These are phyloP conservation scores for Xestia ashworthii DNA, from an alignment of 2,888 invertebrate species.

Conservation along the genomic window DNA sequence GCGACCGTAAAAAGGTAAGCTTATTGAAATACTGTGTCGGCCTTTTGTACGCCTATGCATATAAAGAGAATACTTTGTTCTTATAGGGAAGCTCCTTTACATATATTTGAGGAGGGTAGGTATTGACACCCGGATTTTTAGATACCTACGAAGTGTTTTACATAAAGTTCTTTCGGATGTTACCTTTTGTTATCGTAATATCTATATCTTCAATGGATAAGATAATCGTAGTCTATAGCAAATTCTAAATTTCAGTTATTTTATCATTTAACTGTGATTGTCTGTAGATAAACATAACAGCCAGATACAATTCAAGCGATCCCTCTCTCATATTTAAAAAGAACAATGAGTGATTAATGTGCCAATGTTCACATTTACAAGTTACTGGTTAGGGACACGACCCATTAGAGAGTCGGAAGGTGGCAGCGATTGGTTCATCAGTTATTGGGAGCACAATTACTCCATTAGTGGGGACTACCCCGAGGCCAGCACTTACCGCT, in stretches of 20 bases:
- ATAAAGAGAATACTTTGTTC: slow-evolving; percentile 62
- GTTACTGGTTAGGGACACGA: slow-evolving; percentile 58
- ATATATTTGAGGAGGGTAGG: slow-evolving; percentile 39
- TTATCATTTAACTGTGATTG: slow-evolving; percentile 30
- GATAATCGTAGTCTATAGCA: slow-evolving; percentile 13
- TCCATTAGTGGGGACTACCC: slow-evolving; percentile 79
- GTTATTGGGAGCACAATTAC: slow-evolving; percentile 82
- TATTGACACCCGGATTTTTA: slow-evolving; percentile 29
- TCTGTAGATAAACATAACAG: slow-evolving; percentile 7
- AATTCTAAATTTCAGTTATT: slow-evolving; percentile 7
- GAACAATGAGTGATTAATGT: slow-evolving; percentile 30
- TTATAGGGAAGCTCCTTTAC: slow-evolving; percentile 30
- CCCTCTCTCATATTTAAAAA: slow-evolving; percentile 2
- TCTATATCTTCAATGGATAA: slow-evolving; percentile 15
- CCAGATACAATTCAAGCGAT: neutral
- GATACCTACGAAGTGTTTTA: slow-evolving; percentile 20
- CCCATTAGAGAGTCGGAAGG: slow-evolving; percentile 80
- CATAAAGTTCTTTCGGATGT: slow-evolving; percentile 21
- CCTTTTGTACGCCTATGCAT: slow-evolving; percentile 45
- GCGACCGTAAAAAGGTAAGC: slow-evolving; percentile 57
- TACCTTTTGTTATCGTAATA: neutral
- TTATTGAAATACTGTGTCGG: slow-evolving; percentile 59
- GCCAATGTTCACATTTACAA: slow-evolving; percentile 12
- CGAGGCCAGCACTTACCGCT: slow-evolving; percentile 72
- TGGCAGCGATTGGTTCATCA: slow-evolving; percentile 78